Conservation (phyloP, 2,113 vertebrate species). For the Gobius niger region DNA sequence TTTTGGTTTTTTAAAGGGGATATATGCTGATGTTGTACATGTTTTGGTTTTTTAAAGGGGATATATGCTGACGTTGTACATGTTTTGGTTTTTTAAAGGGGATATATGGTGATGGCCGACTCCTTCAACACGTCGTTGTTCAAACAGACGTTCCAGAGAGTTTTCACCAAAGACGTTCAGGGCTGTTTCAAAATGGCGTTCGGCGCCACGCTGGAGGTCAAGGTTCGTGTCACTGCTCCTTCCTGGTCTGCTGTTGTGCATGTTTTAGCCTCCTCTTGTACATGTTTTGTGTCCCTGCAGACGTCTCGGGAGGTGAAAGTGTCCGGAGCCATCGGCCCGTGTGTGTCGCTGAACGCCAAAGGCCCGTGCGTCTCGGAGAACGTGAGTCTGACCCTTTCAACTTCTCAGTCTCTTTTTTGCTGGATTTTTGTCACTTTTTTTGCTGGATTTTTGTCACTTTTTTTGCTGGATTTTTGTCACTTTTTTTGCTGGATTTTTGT, state of each 20-base stretch:
- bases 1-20: too few species aligned
- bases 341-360: slow-evolving; percentile 89
- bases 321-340: slow-evolving; percentile 90
- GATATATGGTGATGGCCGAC: slow-evolving; percentile 96
- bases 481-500: too few species aligned
- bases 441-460: too few species aligned
- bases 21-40: too few species aligned
- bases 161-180: slow-evolving; percentile 90
- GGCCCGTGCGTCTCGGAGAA: slow-evolving; percentile 91
- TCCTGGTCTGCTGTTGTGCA: not conserved
- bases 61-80: too few species aligned
- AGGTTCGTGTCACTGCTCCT: slow-evolving; percentile 74
- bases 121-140: slow-evolving; percentile 98
- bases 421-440: too few species aligned
- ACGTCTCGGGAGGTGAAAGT: slow-evolving; percentile 94
- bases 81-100: slow-evolving; percentile 54
- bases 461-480: too few species aligned
- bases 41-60: too few species aligned
- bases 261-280: too few species aligned
- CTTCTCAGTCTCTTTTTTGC: not conserved
- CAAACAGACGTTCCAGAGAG: slow-evolving; percentile 98
- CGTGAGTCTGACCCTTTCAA: slow-evolving; percentile 75
- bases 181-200: slow-evolving; percentile 96
- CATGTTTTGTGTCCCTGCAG: slow-evolving; percentile 60
- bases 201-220: slow-evolving; percentile 89